phyloP scores from a whole-genome alignment of 2,888 invertebrate species.

The Tupiocoris notatus region DNA sequence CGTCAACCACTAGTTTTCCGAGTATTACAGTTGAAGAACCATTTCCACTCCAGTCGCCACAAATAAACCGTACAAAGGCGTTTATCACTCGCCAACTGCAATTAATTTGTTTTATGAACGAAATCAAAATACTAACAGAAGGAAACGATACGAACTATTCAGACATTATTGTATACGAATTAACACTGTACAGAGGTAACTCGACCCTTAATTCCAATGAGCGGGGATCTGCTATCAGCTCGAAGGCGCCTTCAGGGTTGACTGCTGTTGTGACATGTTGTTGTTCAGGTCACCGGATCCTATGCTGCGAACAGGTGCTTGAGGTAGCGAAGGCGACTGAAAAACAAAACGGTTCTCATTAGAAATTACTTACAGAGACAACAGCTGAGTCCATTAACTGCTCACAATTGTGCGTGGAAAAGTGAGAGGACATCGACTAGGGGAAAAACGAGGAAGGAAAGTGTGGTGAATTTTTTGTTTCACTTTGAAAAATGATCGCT shows the following conservation, averaged over 20 bases:
- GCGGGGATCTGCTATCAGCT: conserved; percentile 44
- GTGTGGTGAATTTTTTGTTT: too few relatives aligned
- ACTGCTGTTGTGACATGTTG: conserved; percentile 62
- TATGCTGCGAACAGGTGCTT: conserved; percentile 44
- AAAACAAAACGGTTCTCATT: conserved; percentile 10
- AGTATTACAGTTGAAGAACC: too few relatives aligned
- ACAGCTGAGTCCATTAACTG: too few relatives aligned
- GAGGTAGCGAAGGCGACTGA: conserved; percentile 43
- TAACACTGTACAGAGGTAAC: conserved; percentile 41
- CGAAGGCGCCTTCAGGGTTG: conserved; percentile 44
- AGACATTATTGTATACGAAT: conserved; percentile 15
- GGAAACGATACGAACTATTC: conserved; percentile 5
- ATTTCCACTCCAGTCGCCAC: background rate
- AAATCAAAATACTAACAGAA: background rate
- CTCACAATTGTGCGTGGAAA: too few relatives aligned
- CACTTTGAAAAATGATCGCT: too few relatives aligned
- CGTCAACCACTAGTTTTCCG: too few relatives aligned
- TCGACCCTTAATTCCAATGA: conserved; percentile 26
- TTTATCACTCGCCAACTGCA: background rate
- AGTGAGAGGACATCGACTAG: too few relatives aligned
- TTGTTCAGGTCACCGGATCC: conserved; percentile 64
- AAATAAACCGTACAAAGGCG: background rate
- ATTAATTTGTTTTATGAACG: background rate
- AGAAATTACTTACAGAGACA: background rate
- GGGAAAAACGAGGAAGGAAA: too few relatives aligned